These are phyloP conservation scores for Eleutherodactylus coqui DNA, from an alignment of 2,797 vertebrate species.

Conservation along the genomic window DNA sequence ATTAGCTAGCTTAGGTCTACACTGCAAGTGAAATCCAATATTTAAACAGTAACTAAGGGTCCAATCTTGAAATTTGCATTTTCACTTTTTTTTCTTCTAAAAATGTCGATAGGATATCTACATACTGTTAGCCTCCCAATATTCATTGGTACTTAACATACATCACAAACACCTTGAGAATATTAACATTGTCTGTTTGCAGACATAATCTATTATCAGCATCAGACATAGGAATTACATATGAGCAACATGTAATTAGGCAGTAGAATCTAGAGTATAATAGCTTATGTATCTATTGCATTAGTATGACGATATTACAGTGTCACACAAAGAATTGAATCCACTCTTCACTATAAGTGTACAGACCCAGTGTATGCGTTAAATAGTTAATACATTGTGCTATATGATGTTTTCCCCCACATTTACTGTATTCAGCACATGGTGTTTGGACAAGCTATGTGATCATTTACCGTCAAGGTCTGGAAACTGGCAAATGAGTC, in stretches of 20 bases:
- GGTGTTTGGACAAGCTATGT: neutral
- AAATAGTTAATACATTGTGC: neutral
- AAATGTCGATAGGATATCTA: neutral
- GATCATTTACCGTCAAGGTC: neutral
- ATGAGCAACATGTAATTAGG: neutral
- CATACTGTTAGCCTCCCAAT: neutral
- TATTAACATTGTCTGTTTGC: neutral
- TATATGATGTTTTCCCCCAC: neutral
- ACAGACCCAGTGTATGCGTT: neutral
- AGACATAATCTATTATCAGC: neutral
- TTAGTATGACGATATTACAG: neutral
- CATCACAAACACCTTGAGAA: neutral
- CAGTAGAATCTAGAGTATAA: neutral
- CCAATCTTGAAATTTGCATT: neutral
- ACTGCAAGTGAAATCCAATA: constrained; percentile 4
- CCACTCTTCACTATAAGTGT: neutral
- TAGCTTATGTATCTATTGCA: neutral
- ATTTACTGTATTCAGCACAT: neutral
- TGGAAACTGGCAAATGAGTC: neutral
- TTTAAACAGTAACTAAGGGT: neutral
- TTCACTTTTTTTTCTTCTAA: constrained; percentile 19
- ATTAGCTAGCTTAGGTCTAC: neutral
- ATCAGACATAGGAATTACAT: neutral
- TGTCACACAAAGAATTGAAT: neutral
- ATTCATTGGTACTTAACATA: neutral